Base-by-base conservation (phyloP, 2,113 vertebrate genomes). In the Gorsachius goisagi region DNA sequence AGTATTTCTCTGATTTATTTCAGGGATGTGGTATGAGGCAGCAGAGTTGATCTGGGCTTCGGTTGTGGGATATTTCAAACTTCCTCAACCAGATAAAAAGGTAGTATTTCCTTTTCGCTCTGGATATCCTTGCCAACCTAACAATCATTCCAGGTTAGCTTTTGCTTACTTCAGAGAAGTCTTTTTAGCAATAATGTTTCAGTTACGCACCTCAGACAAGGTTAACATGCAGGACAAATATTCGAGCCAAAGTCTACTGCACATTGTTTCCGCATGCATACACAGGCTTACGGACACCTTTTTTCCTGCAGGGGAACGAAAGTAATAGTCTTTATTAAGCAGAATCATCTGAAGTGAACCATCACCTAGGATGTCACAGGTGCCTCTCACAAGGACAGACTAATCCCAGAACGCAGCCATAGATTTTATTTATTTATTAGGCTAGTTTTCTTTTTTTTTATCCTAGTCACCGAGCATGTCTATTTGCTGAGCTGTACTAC, bases 11-110 rank as follows among this genome's bases (percentile, higher is more conserved):
- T 81, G 35, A 6, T 93, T 32, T 72, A 10, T 98, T 97, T 55
- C 96, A 99, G 99, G 99, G 18, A 97, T 99, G 97, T 99, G 99
- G 99, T 98, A 98, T 1, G 98, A 99, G 94, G 99, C 99, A 10
- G 99, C 99, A n/a, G 98, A 99, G 93, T 64, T 99, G 59, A 98
- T 98, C 50, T 99, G 99, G 98, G 98, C 98, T 18, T 99, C 99
- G 2, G 75, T 99, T 60, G 96, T 98, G 15, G 99, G 99, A 5
- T 99, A 98, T 85, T 97, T 98, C 78, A 88, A 98, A 8, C 99
- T 99, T 69, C 99, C 99, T 85, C 98, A 98, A 41, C 99, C 98
- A 44, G 99, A 99, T 92, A 99, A 99, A 98, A 99, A 99, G 99
- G 99, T 88, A 66, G 11, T 9, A 6, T 90, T 73, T 77, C 77